A percentile compares a stretch with the other conserved stretches of the same genome.
Conservation (phyloP, 1,140 invertebrate genomes). For the Acyrthosiphon pisum region DNA sequence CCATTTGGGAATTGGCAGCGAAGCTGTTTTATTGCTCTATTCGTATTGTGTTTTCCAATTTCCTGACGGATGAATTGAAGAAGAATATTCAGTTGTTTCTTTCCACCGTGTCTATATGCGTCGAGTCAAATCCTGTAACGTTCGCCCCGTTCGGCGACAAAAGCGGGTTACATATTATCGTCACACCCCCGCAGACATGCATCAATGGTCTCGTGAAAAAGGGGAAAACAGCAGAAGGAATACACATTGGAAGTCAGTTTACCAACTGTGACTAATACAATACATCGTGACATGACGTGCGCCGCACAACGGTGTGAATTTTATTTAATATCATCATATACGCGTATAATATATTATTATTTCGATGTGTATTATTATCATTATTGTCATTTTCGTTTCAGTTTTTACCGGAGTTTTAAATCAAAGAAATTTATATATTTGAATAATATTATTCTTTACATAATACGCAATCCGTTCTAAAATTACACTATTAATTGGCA, state of each 20-base stretch:
- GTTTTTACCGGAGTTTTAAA: not conserved
- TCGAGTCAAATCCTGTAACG: constrained; percentile 23
- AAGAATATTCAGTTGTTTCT: constrained; percentile 37
- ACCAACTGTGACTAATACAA: constrained; percentile 56
- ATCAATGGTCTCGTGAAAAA: constrained; percentile 37
- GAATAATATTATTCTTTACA: not conserved
- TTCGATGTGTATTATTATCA: not conserved
- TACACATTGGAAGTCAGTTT: constrained; percentile 21
- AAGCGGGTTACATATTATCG: constrained; percentile 24
- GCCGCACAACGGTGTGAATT: not conserved
- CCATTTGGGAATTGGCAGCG: constrained; percentile 5
- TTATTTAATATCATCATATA: constrained; percentile 20
- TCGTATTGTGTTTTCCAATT: constrained; percentile 50
- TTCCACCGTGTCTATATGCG: not conserved
- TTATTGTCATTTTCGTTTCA: not conserved
- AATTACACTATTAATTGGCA: not conserved
- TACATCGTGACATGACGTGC: constrained; percentile 23
- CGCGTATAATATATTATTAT: not conserved
- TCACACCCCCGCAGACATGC: constrained; percentile 33
- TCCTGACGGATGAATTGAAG: constrained; percentile 20
- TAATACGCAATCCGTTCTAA: not conserved
- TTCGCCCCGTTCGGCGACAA: not conserved
- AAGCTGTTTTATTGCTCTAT: constrained; percentile 30
- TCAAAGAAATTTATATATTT: not conserved
- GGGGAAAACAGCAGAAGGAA: not conserved